A percentile compares a stretch with the other conserved stretches of the same genome.
phyloP scores from a whole-genome alignment of 1,140 invertebrate genomes.

The Leptinotarsa texana region DNA sequence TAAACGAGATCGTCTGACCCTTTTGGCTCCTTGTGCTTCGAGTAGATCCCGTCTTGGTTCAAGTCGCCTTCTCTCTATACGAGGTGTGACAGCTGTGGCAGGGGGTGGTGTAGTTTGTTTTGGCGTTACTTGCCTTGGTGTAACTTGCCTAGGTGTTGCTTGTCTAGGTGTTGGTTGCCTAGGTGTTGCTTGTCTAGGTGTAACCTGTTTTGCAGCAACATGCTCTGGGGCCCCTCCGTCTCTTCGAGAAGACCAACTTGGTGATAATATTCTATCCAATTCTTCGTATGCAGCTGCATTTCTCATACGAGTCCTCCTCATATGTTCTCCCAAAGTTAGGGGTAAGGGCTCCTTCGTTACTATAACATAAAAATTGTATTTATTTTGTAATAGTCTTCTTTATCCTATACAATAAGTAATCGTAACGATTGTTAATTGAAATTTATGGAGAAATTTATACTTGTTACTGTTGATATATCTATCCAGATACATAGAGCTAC shows the following conservation, averaged over 20 bases:
- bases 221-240: not conserved
- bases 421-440: too few relatives aligned
- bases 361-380: not conserved
- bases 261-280: not conserved
- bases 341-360: not conserved
- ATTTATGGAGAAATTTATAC: too few relatives aligned
- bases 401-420: too few relatives aligned
- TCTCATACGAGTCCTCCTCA: not conserved
- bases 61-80: not conserved
- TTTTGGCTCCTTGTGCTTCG: not conserved
- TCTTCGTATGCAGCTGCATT: not conserved
- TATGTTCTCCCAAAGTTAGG: not conserved
- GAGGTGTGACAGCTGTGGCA: not conserved
- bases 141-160: not conserved
- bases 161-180: not conserved
- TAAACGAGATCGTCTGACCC: not conserved
- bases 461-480: too few relatives aligned
- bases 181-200: not conserved
- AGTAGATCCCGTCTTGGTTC: not conserved
- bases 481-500: too few relatives aligned
- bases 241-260: not conserved
- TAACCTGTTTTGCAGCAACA: not conserved
- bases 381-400: too few relatives aligned
- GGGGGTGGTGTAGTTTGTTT: not conserved
- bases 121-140: not conserved